phyloP scores from a whole-genome alignment of 2,797 vertebrate genomes.

The Alectoris magna region DNA sequence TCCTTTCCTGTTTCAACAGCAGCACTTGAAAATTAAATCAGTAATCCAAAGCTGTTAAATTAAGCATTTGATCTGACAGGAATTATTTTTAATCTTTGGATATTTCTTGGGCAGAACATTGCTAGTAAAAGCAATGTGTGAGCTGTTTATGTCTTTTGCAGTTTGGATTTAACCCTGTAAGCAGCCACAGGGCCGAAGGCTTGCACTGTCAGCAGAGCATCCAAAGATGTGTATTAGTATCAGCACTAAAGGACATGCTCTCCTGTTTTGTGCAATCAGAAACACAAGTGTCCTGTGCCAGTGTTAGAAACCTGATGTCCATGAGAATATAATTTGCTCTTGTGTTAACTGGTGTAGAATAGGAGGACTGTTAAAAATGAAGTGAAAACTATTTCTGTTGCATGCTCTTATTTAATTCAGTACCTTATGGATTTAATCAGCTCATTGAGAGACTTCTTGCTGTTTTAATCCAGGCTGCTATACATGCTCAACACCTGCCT shows the following conservation, averaged over 20 bases:
- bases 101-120: neutral
- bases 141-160: neutral
- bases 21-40: neutral
- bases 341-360: neutral
- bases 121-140: neutral
- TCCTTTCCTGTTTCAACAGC: neutral
- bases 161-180: neutral
- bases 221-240: rapidly evolving
- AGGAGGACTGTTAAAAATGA: neutral
- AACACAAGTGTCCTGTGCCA: neutral
- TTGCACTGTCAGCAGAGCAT: neutral
- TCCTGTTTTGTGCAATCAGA: neutral
- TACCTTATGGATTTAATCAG: neutral
- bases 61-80: neutral
- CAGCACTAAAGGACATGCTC: neutral
- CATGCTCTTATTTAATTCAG: neutral
- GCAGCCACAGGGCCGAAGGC: neutral
- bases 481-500: neutral
- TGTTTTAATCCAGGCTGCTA: neutral
- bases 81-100: neutral
- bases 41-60: neutral
- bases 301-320: neutral
- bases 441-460: neutral
- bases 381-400: neutral
- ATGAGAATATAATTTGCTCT: neutral